Evolutionary conservation across 2,888 invertebrate genomes (phyloP), one percentile per base, ranked within the genome.

Genomic region (Leucoptera coffeella): DNA sequence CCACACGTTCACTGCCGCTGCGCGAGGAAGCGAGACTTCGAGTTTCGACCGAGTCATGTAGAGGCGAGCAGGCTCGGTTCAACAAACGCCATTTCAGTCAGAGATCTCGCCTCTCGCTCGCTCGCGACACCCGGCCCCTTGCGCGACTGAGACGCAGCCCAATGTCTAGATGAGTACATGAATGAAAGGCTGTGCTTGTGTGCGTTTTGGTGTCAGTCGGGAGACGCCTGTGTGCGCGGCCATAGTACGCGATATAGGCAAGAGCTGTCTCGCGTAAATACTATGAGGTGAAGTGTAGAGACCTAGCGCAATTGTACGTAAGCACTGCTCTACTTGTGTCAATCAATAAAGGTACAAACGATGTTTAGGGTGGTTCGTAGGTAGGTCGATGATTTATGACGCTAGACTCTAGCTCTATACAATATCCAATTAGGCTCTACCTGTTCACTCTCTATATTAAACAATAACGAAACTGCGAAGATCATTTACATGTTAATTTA

Each of bases 151-250:
- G 60, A 64, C 50, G 50, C 53, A 56, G 59, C 52, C 49, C 50
- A 53, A 61, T 48, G 64, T 61, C 64, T 60, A 55, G 59, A 64
- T 59, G 56, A 49, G 55, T 59, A 62, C 35, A 69, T 69, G 67
- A 69, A 69, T 69, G 67, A 67, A 65, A 56, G 48, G 32, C 45
- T 41, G 35, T 44, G 35, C 40, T 44, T 51, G 53, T 55, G 51
- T 55, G 51, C 36, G 57, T 54, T 38, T 47, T 47, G 43, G 22
- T 22, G 22, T n/a, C n/a, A n/a, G n/a, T n/a, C n/a, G n/a, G n/a
- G n/a, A n/a, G n/a, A n/a, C n/a, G n/a, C n/a, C n/a, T n/a, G n/a
- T n/a, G n/a, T n/a, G n/a, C n/a, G n/a, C 4, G 4, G 22, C 12
- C 54, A 55, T 62, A 61, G 64, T 59, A 47, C 50, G 48, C 49